phyloP scores from a whole-genome alignment of 2,888 invertebrate species.

The Erpobdella octoculata region DNA sequence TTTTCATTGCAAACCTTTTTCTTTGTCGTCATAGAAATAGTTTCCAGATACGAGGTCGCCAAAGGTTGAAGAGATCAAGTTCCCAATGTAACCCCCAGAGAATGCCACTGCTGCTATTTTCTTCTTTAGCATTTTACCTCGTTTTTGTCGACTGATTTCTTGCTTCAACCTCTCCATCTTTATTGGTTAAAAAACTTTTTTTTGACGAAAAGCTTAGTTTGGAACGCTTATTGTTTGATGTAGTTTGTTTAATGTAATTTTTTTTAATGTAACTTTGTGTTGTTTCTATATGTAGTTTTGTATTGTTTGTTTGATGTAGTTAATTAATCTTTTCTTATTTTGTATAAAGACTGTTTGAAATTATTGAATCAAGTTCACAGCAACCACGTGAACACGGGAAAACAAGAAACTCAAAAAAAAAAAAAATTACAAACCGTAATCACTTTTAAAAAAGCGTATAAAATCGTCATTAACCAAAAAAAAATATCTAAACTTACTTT shows the following conservation, averaged over 20 bases:
- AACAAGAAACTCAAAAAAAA: too few species aligned
- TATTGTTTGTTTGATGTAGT: background rate
- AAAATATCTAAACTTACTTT: constrained; percentile 41
- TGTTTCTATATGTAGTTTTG: too few species aligned
- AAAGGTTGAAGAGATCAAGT: constrained; percentile 6
- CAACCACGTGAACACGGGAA: too few species aligned
- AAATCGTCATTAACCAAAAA: background rate
- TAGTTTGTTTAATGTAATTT: too few species aligned
- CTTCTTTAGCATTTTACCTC: constrained; percentile 10
- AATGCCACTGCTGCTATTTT: background rate
- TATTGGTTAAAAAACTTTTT: background rate
- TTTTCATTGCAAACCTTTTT: constrained; percentile 18
- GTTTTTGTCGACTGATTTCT: constrained; percentile 9
- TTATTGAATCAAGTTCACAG: too few species aligned
- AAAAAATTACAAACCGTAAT: too few species aligned
- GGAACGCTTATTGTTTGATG: too few species aligned
- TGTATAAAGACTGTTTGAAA: too few species aligned
- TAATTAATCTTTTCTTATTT: background rate
- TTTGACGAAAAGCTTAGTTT: too few species aligned
- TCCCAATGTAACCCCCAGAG: constrained; percentile 12
- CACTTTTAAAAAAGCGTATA: background rate
- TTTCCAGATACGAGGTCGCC: constrained; percentile 15
- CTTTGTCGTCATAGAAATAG: constrained; percentile 21
- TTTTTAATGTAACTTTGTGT: too few species aligned
- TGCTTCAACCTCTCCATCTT: constrained; percentile 27